Percentiles rank a stretch among this genome's conserved stretches.
phyloP scores from a whole-genome alignment of 2,113 vertebrate genomes.

The Engystomops pustulosus region DNA sequence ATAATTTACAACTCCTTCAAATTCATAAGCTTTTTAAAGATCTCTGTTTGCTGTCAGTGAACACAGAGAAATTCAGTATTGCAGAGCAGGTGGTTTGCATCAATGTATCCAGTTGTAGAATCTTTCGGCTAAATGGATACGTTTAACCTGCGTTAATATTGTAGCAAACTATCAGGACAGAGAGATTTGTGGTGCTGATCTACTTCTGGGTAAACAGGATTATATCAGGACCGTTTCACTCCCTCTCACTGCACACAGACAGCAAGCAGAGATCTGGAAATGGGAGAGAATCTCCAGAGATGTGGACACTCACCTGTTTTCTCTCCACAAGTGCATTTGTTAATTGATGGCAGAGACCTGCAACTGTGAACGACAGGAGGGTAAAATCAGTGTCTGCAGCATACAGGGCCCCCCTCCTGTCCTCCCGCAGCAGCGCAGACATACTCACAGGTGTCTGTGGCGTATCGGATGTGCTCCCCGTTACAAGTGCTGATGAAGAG shows the following conservation, averaged over 20 bases:
- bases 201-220: not conserved
- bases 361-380: constrained; percentile 78
- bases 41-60: too few species aligned
- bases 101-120: not conserved
- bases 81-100: not conserved
- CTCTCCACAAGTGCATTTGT: constrained; percentile 98
- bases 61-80: too few species aligned
- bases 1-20: too few species aligned
- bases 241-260: not conserved
- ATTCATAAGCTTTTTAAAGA: too few species aligned
- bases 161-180: not conserved
- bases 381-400: constrained; percentile 31
- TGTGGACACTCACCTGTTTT: constrained; percentile 86
- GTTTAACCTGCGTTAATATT: not conserved
- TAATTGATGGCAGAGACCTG: constrained; percentile 98
- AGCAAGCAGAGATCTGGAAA: not conserved
- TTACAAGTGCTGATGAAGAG: constrained; percentile 99
- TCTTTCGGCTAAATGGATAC: not conserved
- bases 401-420: not conserved
- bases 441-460: constrained; percentile 97
- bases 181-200: not conserved
- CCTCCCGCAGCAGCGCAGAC: too few species aligned
- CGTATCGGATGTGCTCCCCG: constrained; percentile 97
- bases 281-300: too few species aligned
- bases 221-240: not conserved